phyloP scores from a whole-genome alignment of 2,113 vertebrate genomes.

The Arvicanthis niloticus region DNA sequence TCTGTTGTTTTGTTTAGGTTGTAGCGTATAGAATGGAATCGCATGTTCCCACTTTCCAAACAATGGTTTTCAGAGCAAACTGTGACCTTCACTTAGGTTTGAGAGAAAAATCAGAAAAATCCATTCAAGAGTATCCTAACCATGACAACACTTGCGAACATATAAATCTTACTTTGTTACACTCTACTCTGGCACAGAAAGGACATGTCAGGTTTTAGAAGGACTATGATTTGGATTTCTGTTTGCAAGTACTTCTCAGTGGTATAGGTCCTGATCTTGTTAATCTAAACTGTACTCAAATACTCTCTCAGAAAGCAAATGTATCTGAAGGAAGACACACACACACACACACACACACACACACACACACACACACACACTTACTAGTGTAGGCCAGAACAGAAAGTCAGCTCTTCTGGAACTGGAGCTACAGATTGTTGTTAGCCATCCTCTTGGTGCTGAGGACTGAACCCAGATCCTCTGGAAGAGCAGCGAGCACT shows the following conservation, averaged over 20 bases:
- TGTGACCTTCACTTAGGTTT: not conserved
- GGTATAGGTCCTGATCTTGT: not conserved
- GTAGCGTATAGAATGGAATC: not conserved
- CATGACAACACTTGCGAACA: not conserved
- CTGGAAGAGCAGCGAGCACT: not conserved
- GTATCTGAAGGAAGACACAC: not conserved
- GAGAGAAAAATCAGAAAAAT: constrained; percentile 5
- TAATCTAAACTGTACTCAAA: not conserved
- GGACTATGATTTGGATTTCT: not conserved
- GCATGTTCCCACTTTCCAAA: not conserved
- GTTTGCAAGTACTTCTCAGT: not conserved
- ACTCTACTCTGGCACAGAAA: not conserved
- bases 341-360: too few species aligned
- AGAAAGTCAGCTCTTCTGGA: not conserved
- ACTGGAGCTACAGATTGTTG: not conserved
- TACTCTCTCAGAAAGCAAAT: not conserved
- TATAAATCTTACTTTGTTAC: not conserved
- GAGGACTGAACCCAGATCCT: not conserved
- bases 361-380: too few species aligned
- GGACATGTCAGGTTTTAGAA: not conserved
- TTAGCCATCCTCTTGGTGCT: not conserved
- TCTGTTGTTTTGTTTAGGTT: not conserved
- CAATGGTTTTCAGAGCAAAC: not conserved
- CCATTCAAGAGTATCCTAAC: not conserved
- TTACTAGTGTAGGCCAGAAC: too few species aligned